These are phyloP conservation scores for Bimastos eiseni DNA, from an alignment of 2,888 invertebrate genomes.

Conservation along the genomic window DNA sequence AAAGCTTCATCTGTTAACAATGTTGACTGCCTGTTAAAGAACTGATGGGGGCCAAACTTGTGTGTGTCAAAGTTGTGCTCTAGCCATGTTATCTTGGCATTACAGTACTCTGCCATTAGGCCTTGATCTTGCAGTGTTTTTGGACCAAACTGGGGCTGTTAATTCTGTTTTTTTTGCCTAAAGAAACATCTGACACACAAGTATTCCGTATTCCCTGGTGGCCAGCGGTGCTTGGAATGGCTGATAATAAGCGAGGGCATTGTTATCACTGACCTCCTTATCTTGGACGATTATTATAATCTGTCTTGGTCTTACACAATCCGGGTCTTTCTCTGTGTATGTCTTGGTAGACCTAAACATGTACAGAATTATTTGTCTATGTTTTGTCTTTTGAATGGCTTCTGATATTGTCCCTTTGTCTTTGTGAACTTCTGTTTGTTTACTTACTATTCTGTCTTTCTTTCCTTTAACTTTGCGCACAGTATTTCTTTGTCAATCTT, in stretches of 20 bases:
- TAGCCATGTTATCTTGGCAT: background rate
- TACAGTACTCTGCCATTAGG: background rate
- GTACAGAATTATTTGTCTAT: no score
- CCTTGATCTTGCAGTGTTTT: background rate
- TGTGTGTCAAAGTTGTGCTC: background rate
- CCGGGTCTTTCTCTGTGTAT: background rate
- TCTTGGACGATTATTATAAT: background rate
- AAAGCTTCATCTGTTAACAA: background rate
- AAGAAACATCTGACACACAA: background rate
- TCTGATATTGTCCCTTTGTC: background rate
- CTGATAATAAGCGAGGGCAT: background rate
- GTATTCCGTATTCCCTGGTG: background rate
- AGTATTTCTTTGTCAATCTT: background rate
- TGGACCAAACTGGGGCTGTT: background rate
- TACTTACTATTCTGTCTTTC: background rate
- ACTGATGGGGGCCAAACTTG: background rate
- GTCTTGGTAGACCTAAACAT: background rate
- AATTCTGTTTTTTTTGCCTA: background rate
- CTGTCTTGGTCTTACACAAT: background rate
- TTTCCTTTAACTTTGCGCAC: background rate
- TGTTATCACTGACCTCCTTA: conserved; percentile 13
- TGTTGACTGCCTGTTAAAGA: background rate
- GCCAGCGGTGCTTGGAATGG: background rate
- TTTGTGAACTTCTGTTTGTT: background rate
- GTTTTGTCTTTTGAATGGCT: background rate